phyloP scores from a whole-genome alignment of 2,797 vertebrate species.

The Hydrocynus forskahlii region DNA sequence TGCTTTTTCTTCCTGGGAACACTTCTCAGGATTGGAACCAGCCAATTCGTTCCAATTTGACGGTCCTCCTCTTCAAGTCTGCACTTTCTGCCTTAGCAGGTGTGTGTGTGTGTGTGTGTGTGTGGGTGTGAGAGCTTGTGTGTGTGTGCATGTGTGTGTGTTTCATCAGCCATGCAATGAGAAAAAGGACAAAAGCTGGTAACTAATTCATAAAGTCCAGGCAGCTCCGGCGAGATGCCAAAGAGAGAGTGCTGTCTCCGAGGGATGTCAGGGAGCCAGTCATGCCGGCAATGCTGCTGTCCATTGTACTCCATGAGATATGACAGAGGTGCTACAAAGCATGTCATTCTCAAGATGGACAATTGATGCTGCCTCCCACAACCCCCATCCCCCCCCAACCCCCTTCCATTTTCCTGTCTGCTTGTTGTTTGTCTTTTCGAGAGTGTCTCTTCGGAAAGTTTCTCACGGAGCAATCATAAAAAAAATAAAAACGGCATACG shows the following conservation, averaged over 20 bases:
- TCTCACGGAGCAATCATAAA: constrained; percentile 68
- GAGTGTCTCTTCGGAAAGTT: constrained; percentile 71
- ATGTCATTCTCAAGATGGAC: constrained; percentile 82
- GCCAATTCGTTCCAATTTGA: constrained; percentile 51
- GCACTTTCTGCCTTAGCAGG: constrained; percentile 66
- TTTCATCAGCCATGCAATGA: constrained; percentile 62
- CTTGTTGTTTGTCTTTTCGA: constrained; percentile 75
- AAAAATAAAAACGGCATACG: constrained; percentile 59
- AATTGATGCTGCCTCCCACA: constrained; percentile 64
- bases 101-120: constrained; percentile 55
- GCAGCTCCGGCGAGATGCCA: constrained; percentile 71
- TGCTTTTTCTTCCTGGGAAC: constrained; percentile 35
- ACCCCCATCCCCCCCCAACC: neutral
- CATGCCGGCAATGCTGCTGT: constrained; percentile 76
- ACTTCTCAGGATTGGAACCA: constrained; percentile 24
- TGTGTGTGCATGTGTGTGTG: constrained; percentile 42
- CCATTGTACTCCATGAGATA: constrained; percentile 81
- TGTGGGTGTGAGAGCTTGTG: constrained; percentile 32
- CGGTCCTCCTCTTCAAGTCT: constrained; percentile 29
- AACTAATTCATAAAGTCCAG: constrained; percentile 87
- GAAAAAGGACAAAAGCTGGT: constrained; percentile 75
- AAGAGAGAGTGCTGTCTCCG: constrained; percentile 71
- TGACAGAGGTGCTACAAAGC: constrained; percentile 83
- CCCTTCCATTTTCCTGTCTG: constrained; percentile 48
- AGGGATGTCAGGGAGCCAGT: constrained; percentile 79